Conservation (phyloP, 2,797 vertebrate species). For the Percopsis omiscomaycus region DNA sequence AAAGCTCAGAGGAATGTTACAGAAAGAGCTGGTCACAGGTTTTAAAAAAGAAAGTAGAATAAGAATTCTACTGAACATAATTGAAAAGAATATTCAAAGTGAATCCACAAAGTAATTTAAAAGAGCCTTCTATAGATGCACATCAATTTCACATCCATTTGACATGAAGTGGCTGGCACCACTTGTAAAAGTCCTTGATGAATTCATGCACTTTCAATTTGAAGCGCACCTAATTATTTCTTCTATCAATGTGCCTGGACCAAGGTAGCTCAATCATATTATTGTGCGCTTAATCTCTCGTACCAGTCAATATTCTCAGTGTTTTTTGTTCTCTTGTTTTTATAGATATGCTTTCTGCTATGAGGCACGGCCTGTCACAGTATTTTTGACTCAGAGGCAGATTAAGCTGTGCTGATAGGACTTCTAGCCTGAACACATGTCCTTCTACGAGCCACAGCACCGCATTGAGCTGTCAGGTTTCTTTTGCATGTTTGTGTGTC, state of each 20-base stretch:
- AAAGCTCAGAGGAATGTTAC: constrained; percentile 27
- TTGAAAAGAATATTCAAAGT: constrained; percentile 33
- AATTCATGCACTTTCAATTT: constrained; percentile 37
- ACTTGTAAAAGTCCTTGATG: constrained; percentile 13
- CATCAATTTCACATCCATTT: constrained; percentile 52
- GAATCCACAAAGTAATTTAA: constrained; percentile 40
- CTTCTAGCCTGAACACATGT: constrained; percentile 17
- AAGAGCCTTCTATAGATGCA: constrained; percentile 40
- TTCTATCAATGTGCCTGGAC: constrained; percentile 29
- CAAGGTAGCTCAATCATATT: constrained; percentile 24
- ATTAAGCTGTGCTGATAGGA: constrained; percentile 29
- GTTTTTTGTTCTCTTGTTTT: neutral
- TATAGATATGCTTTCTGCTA: constrained; percentile 25
- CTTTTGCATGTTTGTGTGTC: constrained; percentile 1
- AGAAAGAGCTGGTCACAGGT: constrained; percentile 22
- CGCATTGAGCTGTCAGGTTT: neutral
- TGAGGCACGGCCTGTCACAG: constrained; percentile 16
- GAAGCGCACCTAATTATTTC: constrained; percentile 38
- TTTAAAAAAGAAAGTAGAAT: constrained; percentile 1
- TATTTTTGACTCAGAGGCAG: constrained; percentile 3
- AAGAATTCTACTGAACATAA: constrained; percentile 3
- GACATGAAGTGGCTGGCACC: constrained; percentile 27
- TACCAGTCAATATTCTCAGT: constrained; percentile 3
- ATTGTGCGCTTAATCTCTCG: constrained; percentile 17
- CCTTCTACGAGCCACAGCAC: neutral